Evolutionary conservation across 1,140 invertebrate species (phyloP).

Genomic region (Camponotus floridanus): DNA sequence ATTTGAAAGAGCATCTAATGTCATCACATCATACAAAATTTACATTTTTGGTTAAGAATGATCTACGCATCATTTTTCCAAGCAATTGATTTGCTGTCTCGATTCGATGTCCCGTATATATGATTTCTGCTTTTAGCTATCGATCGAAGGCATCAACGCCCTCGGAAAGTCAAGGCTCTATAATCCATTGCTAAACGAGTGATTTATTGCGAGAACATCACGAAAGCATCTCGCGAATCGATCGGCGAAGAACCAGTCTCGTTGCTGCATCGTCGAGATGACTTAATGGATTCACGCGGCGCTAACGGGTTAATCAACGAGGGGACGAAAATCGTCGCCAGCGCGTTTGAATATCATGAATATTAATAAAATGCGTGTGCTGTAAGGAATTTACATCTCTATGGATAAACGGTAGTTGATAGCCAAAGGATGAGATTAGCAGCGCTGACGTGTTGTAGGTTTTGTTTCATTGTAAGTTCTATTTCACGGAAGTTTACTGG

Average conservation of each 20-base stretch:
- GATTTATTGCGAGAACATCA: conserved; percentile 51
- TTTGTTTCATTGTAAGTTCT: conserved; percentile 28
- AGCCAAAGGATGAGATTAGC: conserved; percentile 35
- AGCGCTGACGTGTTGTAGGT: conserved; percentile 37
- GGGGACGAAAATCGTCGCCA: conserved; percentile 6
- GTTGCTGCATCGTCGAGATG: conserved; percentile 19
- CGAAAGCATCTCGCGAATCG: conserved; percentile 44
- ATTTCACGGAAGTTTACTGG: conserved; percentile 29
- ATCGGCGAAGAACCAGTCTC: conserved; percentile 20
- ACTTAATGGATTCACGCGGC: not conserved
- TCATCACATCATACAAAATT: not conserved
- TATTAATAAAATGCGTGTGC: conserved; percentile 50
- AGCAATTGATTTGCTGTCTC: conserved; percentile 17
- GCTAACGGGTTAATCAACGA: conserved; percentile 35
- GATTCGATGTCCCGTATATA: not conserved
- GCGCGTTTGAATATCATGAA: not conserved
- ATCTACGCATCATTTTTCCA: conserved; percentile 5
- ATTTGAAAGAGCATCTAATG: not conserved
- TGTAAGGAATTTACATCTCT: conserved; percentile 29
- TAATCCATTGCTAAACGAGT: conserved; percentile 30
- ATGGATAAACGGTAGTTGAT: conserved; percentile 16
- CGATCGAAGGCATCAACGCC: conserved; percentile 12
- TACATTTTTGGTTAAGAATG: not conserved
- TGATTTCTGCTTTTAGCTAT: conserved; percentile 13
- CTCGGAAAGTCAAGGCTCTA: not conserved